A percentile compares a stretch with the other conserved stretches of the same genome.
Conservation (phyloP, 2,888 invertebrate genomes). For the Chydorus sphaericus region DNA sequence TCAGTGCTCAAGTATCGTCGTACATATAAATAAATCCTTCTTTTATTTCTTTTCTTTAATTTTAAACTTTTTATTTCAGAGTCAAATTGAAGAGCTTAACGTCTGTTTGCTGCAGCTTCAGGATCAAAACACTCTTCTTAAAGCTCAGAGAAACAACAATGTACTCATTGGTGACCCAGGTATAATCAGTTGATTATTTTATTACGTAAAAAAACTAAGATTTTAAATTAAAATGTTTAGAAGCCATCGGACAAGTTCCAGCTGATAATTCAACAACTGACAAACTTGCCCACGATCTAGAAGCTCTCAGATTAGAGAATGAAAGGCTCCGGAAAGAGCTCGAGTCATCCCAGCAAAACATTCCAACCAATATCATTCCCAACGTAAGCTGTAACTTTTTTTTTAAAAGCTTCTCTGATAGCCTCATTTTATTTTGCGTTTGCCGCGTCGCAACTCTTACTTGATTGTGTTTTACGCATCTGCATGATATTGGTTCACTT, state of each 20-base stretch:
- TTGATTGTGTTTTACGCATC: background rate
- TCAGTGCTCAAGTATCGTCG: slow-evolving; percentile 30
- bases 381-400: background rate
- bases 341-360: slow-evolving; percentile 15
- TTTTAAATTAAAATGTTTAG: too few relatives aligned
- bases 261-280: background rate
- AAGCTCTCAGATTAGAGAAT: slow-evolving; percentile 12
- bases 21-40: slow-evolving; percentile 22
- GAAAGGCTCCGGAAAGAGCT: slow-evolving; percentile 18
- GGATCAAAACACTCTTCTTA: slow-evolving; percentile 74
- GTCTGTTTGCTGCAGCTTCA: slow-evolving; percentile 56
- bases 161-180: slow-evolving; percentile 6
- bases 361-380: slow-evolving; percentile 6
- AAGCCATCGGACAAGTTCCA: too few relatives aligned
- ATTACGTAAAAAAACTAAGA: too few relatives aligned
- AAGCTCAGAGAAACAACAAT: slow-evolving; percentile 35
- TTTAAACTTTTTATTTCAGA: slow-evolving; percentile 22
- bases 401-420: background rate
- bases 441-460: background rate
- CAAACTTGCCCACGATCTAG: background rate
- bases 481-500: background rate
- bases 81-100: slow-evolving; percentile 47
- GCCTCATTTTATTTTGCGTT: background rate
- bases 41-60: slow-evolving; percentile 18
- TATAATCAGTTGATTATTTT: too few relatives aligned